Conservation (phyloP, 2,797 vertebrate species). For the Falco peregrinus region DNA sequence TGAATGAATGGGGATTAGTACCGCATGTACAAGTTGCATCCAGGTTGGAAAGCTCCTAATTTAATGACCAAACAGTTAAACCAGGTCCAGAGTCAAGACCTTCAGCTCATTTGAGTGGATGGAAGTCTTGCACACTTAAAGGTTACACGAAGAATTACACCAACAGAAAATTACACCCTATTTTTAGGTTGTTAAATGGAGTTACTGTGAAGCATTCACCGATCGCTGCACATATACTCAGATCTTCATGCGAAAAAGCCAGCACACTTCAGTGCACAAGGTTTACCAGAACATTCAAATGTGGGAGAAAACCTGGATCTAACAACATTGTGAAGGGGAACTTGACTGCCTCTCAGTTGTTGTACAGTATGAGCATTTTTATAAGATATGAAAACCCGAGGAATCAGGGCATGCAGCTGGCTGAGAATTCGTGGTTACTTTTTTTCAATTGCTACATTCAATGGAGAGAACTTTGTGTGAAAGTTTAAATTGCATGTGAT, state of each 20-base stretch:
- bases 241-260: not conserved
- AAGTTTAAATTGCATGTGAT: not conserved
- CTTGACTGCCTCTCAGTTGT: not conserved
- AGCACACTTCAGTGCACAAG: not conserved
- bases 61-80: slow-evolving; percentile 3
- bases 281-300: not conserved
- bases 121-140: not conserved
- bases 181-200: not conserved
- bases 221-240: not conserved
- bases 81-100: not conserved
- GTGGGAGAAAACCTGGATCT: not conserved
- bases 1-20: not conserved
- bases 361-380: not conserved
- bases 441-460: not conserved
- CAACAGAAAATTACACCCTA: not conserved
- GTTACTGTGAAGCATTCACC: not conserved
- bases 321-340: not conserved
- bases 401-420: not conserved
- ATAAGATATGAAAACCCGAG: not conserved
- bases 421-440: not conserved
- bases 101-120: not conserved
- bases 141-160: not conserved
- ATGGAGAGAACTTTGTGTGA: not conserved
- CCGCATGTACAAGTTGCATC: not conserved
- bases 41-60: not conserved